Evolutionary conservation across 2,113 vertebrate species (phyloP).

Genomic region (Paraplagusia blochii): DNA sequence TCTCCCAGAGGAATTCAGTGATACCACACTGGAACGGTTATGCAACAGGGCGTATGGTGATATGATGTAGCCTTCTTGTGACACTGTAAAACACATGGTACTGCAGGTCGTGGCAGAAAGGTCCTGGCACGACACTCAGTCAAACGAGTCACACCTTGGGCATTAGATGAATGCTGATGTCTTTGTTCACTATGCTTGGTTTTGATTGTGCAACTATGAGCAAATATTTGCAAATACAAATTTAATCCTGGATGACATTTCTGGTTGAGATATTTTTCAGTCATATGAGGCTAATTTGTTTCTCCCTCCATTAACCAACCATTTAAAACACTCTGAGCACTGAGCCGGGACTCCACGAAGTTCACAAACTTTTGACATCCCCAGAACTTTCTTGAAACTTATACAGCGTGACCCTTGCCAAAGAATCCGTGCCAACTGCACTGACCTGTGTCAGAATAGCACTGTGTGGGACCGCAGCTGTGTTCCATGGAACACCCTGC

Average conservation of each 20-base stretch:
- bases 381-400: slow-evolving; percentile 33
- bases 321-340: neutral
- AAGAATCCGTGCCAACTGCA: slow-evolving; percentile 47
- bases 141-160: neutral
- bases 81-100: slow-evolving; percentile 11
- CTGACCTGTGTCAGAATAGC: slow-evolving; percentile 54
- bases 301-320: neutral
- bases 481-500: neutral
- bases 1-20: slow-evolving; percentile 15
- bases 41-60: slow-evolving; percentile 38
- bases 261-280: too few relatives aligned
- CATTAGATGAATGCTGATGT: neutral
- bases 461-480: slow-evolving; percentile 50
- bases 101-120: slow-evolving; percentile 9
- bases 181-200: neutral
- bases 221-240: neutral
- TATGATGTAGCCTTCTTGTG: slow-evolving; percentile 21
- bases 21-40: slow-evolving; percentile 46
- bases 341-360: neutral
- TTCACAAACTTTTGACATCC: neutral
- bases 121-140: slow-evolving; percentile 6
- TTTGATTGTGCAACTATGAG: neutral
- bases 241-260: too few relatives aligned
- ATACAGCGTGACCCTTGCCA: slow-evolving; percentile 36
- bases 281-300: too few relatives aligned